Base-by-base conservation (phyloP, 2,113 vertebrate species). In the Vidua chalybeata region DNA sequence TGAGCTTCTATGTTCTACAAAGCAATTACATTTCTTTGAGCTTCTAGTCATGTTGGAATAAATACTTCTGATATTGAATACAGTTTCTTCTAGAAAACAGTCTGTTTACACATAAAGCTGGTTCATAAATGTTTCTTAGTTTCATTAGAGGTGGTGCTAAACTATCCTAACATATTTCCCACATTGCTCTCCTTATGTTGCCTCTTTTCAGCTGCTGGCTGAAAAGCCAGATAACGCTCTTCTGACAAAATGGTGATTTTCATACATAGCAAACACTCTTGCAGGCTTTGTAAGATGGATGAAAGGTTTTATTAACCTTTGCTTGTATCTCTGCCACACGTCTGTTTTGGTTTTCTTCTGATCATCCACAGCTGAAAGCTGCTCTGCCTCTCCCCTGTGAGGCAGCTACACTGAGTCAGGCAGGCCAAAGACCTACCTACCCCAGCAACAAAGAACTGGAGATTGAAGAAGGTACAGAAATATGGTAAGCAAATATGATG, bases 401-500 rank as follows among this genome's bases (percentile, higher is more conserved):
- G 56, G 49, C 35, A 59, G 45, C 18, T 27, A 10, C 3, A 43
- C 11, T 1, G 10, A 46, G 48, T 31, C 37, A 63, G 43, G 62
- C 37, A 63, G 43, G 62, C 16, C 16, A 10, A 83, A 79, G 62
- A 52, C 22, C 16, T 20, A 18, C 27, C 61, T 41, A 61, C 9
- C 17, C 7, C 56, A 64, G 24, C 45, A 84, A 85, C 26, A 69
- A 87, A 74, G 26, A 83, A 17, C 28, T 51, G 21, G 10, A 41
- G 27, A 17, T 48, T 31, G 62, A 45, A 58, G 68, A 74, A 55
- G 30, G 15, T 22, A 10, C 2, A 76, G n/a, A 75, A 78, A 83
- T 10, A 51, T 0, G 5, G 6, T 15, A 10, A 68, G 15, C 8
- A 13, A 20, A 6, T 13, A 15, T 0, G 0, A 41, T 24, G 13